phyloP scores from a whole-genome alignment of 2,113 vertebrate genomes.

The Loxodonta africana region DNA sequence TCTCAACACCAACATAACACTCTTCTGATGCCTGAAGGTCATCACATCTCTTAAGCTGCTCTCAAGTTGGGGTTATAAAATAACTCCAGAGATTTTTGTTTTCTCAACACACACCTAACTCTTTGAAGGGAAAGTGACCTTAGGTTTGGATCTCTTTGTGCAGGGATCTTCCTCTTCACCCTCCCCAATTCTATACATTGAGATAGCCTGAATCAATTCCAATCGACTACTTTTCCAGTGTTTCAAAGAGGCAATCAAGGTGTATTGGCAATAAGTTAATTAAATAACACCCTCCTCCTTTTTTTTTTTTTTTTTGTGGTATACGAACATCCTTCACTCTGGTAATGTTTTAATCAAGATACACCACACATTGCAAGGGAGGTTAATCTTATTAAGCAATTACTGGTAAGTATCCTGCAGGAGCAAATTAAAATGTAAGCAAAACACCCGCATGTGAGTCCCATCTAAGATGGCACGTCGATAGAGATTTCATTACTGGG shows the following conservation, averaged over 20 bases:
- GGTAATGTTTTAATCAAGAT: slow-evolving; percentile 87
- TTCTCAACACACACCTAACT: not conserved
- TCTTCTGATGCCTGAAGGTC: not conserved
- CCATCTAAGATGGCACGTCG: slow-evolving; percentile 73
- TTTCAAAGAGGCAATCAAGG: slow-evolving; percentile 84
- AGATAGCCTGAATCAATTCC: slow-evolving; percentile 70
- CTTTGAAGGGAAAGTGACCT: slow-evolving; percentile 43
- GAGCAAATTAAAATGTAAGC: slow-evolving; percentile 87
- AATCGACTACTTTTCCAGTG: slow-evolving; percentile 76
- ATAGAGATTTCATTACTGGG: slow-evolving; percentile 83
- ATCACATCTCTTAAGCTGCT: too few relatives aligned
- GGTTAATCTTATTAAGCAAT: slow-evolving; percentile 89
- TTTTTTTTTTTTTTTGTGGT: slow-evolving; percentile 69
- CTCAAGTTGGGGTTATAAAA: slow-evolving; percentile 2
- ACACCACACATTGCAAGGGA: slow-evolving; percentile 85
- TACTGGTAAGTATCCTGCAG: slow-evolving; percentile 87
- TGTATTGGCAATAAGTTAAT: slow-evolving; percentile 86
- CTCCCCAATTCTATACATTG: slow-evolving; percentile 70
- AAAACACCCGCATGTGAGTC: slow-evolving; percentile 80
- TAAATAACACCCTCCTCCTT: slow-evolving; percentile 85
- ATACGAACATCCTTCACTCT: slow-evolving; percentile 80
- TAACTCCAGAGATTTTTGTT: not conserved
- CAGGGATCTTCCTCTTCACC: not conserved
- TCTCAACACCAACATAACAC: not conserved
- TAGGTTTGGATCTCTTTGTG: slow-evolving; percentile 48